These are phyloP conservation scores for Eupeodes luniger DNA, from an alignment of 2,888 invertebrate species.

Conservation along the genomic window DNA sequence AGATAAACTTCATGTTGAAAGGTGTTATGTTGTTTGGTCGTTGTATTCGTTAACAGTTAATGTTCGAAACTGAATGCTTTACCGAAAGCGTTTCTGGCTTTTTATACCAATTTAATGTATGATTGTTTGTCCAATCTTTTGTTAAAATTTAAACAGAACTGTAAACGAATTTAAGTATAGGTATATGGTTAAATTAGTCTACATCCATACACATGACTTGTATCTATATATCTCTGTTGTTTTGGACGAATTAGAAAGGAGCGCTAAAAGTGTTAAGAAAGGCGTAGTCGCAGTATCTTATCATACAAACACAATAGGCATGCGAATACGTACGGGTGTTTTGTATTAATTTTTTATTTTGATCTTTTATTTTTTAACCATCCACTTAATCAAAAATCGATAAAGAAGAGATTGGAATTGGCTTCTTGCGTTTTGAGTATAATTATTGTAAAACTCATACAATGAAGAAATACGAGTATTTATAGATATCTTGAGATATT, in stretches of 20 bases:
- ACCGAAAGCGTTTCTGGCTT: background rate
- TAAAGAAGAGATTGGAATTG: background rate
- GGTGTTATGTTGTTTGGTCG: background rate
- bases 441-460: background rate
- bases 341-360: background rate
- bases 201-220: no score
- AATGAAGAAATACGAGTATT: background rate
- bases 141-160: background rate
- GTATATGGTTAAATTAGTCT: no score
- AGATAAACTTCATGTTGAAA: slow-evolving; percentile 1
- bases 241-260: slow-evolving; percentile 18
- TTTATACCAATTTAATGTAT: background rate
- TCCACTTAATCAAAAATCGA: slow-evolving; percentile 22
- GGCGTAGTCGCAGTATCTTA: slow-evolving; percentile 16
- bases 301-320: background rate
- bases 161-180: background rate
- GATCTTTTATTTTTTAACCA: background rate
- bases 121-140: no score
- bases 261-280: background rate
- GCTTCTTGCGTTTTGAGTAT: background rate
- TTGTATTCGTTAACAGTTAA: background rate
- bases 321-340: slow-evolving; percentile 4
- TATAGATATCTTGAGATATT: background rate
- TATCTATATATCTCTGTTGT: background rate
- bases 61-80: background rate